These are phyloP conservation scores for Serrognathus titanus DNA, from an alignment of 2,888 invertebrate genomes.

Conservation along the genomic window DNA sequence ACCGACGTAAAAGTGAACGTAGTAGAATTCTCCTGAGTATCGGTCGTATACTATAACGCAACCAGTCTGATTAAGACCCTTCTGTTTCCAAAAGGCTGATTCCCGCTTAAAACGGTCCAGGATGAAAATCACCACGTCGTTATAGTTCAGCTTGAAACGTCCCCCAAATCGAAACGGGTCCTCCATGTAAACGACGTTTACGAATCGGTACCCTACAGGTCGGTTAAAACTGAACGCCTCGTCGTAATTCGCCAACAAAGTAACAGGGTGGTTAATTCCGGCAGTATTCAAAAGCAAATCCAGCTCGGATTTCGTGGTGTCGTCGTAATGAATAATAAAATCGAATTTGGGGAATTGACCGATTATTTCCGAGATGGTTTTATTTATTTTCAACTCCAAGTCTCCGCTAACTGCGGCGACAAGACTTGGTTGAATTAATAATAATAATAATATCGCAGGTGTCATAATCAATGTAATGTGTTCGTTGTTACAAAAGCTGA, in stretches of 20 bases:
- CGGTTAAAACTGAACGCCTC: background rate
- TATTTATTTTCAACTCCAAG: background rate
- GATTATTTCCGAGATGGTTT: slow-evolving; percentile 1
- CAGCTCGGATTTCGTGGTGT: background rate
- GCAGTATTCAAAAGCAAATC: background rate
- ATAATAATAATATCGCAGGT: too few relatives aligned
- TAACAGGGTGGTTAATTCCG: background rate
- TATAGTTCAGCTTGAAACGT: slow-evolving; percentile 8
- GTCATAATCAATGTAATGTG: too few relatives aligned
- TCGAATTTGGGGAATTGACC: slow-evolving; percentile 11
- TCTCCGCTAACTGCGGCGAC: too few relatives aligned
- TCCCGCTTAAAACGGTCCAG: background rate
- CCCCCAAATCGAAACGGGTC: slow-evolving; percentile 10
- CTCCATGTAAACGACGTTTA: slow-evolving; percentile 11
- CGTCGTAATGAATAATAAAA: slow-evolving; percentile 14
- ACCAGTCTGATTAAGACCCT: slow-evolving; percentile 9
- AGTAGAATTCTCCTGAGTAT: slow-evolving; percentile 4
- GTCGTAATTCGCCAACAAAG: slow-evolving; percentile 11
- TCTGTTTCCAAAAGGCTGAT: slow-evolving; percentile 7
- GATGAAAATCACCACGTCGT: slow-evolving; percentile 12
- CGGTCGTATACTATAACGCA: slow-evolving; percentile 9
- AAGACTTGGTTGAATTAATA: too few relatives aligned
- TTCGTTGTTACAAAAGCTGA: too few relatives aligned
- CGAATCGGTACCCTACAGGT: slow-evolving; percentile 9
- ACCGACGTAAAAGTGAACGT: slow-evolving; percentile 14